These are phyloP conservation scores for Trichosurus vulpecula DNA, from an alignment of 2,797 vertebrate genomes.

Conservation along the genomic window DNA sequence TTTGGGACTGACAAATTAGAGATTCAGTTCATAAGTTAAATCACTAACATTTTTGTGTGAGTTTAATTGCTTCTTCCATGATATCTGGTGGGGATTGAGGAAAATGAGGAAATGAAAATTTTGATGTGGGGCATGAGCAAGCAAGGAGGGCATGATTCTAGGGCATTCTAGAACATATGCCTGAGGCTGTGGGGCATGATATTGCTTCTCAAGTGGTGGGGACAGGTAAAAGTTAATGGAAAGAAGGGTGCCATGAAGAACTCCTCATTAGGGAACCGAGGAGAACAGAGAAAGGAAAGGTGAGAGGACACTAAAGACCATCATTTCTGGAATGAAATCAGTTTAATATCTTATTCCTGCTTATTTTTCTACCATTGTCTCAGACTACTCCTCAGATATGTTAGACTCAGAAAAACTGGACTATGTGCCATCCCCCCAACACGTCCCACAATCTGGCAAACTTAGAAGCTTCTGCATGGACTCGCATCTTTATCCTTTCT, in stretches of 20 bases:
- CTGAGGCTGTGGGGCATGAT: neutral
- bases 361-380: neutral
- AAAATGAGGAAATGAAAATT: neutral
- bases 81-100: neutral
- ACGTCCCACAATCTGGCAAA: too few species aligned
- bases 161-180: too few species aligned
- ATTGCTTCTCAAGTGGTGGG: neutral
- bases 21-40: neutral
- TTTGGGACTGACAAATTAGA: neutral
- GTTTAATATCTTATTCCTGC: neutral
- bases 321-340: neutral
- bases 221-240: neutral
- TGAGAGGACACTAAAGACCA: neutral
- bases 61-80: neutral
- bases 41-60: neutral
- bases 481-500: too few species aligned
- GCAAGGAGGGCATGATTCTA: neutral
- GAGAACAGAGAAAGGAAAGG: neutral
- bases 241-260: neutral
- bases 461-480: too few species aligned
- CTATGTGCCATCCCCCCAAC: too few species aligned
- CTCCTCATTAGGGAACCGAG: neutral
- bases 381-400: neutral
- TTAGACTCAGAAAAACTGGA: neutral
- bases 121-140: neutral